These are phyloP conservation scores for Heterotis niloticus DNA, from an alignment of 2,113 vertebrate species.

Conservation along the genomic window DNA sequence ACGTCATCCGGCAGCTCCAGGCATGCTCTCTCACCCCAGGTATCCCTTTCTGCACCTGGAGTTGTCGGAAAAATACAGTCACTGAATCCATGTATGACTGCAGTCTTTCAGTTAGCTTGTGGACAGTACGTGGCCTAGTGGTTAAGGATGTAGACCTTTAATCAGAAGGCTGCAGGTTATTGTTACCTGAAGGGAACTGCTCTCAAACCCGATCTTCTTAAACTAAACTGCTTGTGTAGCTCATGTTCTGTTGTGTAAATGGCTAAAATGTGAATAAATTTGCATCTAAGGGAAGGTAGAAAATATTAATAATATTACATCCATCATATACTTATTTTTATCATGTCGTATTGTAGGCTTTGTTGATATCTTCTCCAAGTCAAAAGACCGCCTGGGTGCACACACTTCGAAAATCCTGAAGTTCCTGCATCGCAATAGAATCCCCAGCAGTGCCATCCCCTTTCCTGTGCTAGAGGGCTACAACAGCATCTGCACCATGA, in stretches of 20 bases:
- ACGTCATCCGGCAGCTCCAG: constrained; percentile 89
- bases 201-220: no score
- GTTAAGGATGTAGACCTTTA: no score
- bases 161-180: no score
- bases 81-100: background rate
- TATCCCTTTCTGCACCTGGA: constrained; percentile 41
- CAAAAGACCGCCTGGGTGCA: constrained; percentile 76
- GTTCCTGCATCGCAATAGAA: constrained; percentile 88
- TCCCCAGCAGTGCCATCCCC: constrained; percentile 81
- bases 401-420: constrained; percentile 86
- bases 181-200: constrained; percentile 23
- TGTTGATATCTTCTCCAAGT: constrained; percentile 94
- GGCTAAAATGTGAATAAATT: background rate
- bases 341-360: constrained; percentile 68
- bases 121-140: no score
- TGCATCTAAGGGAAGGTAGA: background rate
- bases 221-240: background rate
- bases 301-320: background rate
- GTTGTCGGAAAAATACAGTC: no score
- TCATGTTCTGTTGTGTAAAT: background rate
- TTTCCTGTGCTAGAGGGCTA: constrained; percentile 89
- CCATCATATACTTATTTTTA: background rate
- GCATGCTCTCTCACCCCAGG: constrained; percentile 94
- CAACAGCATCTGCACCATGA: constrained; percentile 89
- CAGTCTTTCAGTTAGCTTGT: background rate